These are phyloP conservation scores for Zaprionus lachaisei DNA, from an alignment of 1,140 invertebrate species.

Conservation along the genomic window DNA sequence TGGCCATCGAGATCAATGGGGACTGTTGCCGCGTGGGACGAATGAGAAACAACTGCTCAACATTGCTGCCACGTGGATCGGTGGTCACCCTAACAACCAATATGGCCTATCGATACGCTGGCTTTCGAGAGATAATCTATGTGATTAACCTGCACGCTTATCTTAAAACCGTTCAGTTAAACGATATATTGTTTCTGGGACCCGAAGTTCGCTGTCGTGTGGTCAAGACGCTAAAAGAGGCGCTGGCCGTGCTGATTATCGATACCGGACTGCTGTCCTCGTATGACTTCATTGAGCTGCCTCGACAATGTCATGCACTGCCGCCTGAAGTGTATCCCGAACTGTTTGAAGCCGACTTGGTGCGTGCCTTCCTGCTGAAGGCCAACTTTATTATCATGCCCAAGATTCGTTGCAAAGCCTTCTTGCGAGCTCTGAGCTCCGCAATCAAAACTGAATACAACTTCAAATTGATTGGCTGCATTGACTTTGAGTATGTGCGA, in stretches of 20 bases:
- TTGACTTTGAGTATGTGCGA: constrained; percentile 79
- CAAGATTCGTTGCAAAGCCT: constrained; percentile 71
- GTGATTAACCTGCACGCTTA: constrained; percentile 72
- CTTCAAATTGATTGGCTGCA: constrained; percentile 69
- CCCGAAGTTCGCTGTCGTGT: constrained; percentile 61
- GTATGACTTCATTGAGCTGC: constrained; percentile 78
- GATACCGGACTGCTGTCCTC: constrained; percentile 70
- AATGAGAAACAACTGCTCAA: constrained; percentile 70
- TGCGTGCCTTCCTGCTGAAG: constrained; percentile 38
- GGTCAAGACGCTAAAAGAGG: constrained; percentile 68
- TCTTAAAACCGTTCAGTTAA: constrained; percentile 52
- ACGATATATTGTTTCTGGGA: constrained; percentile 67
- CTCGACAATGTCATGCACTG: constrained; percentile 68
- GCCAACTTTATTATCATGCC: constrained; percentile 73
- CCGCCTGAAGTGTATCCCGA: constrained; percentile 33
- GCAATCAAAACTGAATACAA: constrained; percentile 37
- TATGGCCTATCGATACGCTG: constrained; percentile 60
- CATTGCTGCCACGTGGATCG: constrained; percentile 56
- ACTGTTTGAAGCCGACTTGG: constrained; percentile 56
- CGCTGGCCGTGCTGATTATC: constrained; percentile 66
- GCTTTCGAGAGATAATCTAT: constrained; percentile 68
- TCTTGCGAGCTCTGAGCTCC: constrained; percentile 52
- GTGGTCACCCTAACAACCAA: constrained; percentile 71
- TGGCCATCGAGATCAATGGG: constrained; percentile 77
- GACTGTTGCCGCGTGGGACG: constrained; percentile 72